phyloP scores from a whole-genome alignment of 37 sponge, comb jelly and placozoan species.

The Eunapius fragilis region DNA sequence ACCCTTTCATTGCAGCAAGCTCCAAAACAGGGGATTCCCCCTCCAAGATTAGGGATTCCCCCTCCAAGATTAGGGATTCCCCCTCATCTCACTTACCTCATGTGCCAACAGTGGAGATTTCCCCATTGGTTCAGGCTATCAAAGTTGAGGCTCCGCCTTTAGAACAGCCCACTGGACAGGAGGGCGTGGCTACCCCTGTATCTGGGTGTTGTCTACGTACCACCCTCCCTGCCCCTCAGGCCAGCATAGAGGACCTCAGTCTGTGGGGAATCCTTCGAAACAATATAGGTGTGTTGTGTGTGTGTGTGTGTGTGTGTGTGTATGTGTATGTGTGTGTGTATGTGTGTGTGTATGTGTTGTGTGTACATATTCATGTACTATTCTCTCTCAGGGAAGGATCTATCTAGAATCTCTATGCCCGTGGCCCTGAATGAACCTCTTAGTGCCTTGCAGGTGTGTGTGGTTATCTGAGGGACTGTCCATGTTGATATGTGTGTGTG shows the following conservation, averaged over 20 bases:
- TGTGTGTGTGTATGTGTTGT: not conserved
- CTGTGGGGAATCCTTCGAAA: slow-evolving; percentile 76
- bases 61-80: not conserved
- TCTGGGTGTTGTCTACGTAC: slow-evolving; percentile 7
- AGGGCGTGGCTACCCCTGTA: not conserved
- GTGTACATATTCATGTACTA: not conserved
- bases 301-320: slow-evolving; percentile 49
- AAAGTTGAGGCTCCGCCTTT: not conserved
- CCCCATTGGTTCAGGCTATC: not conserved
- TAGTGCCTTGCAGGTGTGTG: slow-evolving; percentile 71
- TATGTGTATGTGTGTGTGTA: slow-evolving; percentile 1
- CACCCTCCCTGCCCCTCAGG: slow-evolving; percentile 46
- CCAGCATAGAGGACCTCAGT: slow-evolving; percentile 59
- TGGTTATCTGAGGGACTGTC: not conserved
- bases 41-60: not conserved
- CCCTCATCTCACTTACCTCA: not conserved
- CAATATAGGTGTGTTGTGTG: slow-evolving; percentile 74
- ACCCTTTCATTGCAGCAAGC: not conserved
- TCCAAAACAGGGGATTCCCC: not conserved
- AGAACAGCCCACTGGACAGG: not conserved
- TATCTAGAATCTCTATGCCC: slow-evolving; percentile 88
- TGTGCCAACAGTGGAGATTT: not conserved
- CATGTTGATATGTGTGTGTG: not conserved
- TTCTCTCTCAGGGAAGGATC: slow-evolving; percentile 69
- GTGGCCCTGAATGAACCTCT: slow-evolving; percentile 86